phyloP scores from a whole-genome alignment of 2,113 vertebrate genomes.

The Smithornis capensis region DNA sequence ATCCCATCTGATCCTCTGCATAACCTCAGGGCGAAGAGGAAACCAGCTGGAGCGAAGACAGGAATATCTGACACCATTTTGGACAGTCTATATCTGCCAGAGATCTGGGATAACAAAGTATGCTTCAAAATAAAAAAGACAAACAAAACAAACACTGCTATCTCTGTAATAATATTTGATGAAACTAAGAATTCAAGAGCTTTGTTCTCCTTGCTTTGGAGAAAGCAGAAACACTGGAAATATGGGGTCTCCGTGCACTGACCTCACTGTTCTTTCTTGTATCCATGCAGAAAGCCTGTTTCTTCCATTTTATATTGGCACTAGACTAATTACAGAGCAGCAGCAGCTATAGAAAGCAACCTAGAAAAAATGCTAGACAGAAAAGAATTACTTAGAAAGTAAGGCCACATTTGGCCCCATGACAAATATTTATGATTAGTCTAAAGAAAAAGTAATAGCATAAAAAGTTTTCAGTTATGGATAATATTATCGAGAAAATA shows the following conservation, averaged over 20 bases:
- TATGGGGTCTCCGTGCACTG: not conserved
- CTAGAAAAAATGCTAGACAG: not conserved
- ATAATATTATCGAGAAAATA: not conserved
- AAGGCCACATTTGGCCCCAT: not conserved
- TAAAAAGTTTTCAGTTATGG: not conserved
- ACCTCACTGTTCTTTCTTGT: not conserved
- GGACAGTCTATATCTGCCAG: not conserved
- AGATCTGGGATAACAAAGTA: not conserved
- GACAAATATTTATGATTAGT: not conserved
- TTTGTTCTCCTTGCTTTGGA: not conserved
- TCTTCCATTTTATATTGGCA: not conserved
- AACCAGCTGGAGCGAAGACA: slow-evolving; percentile 2
- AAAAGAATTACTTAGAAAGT: not conserved
- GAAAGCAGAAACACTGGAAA: not conserved
- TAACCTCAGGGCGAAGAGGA: slow-evolving; percentile 23
- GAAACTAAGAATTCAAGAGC: not conserved
- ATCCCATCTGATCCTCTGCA: not conserved
- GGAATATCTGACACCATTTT: not conserved
- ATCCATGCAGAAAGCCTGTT: not conserved
- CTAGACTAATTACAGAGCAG: not conserved
- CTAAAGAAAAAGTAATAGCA: not conserved
- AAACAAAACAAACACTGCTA: not conserved
- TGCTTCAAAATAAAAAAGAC: not conserved
- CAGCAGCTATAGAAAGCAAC: not conserved
- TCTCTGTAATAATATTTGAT: not conserved